Evolutionary conservation across 2,888 invertebrate genomes (phyloP).

Genomic region (Drosophila demipolita): DNA sequence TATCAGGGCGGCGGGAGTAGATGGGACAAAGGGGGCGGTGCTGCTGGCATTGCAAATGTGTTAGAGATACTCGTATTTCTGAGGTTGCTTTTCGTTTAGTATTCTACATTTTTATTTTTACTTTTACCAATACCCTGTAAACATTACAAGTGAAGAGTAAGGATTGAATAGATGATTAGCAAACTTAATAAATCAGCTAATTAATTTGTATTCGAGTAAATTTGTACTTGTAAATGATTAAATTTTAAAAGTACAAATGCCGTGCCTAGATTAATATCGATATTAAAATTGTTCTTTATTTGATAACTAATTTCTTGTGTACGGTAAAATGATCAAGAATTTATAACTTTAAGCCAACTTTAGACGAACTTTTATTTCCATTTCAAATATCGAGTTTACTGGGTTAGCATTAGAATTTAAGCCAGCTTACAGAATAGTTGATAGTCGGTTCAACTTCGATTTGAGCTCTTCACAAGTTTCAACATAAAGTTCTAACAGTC

Average conservation of each 20-base stretch:
- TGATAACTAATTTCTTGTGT: not conserved
- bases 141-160: not conserved
- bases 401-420: not conserved
- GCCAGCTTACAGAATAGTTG: not conserved
- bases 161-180: not conserved
- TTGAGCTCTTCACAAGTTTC: slow-evolving; percentile 22
- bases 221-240: not conserved
- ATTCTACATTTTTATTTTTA: slow-evolving; percentile 8
- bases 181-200: not conserved
- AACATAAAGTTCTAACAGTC: slow-evolving; percentile 22
- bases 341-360: not conserved
- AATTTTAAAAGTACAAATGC: too few species aligned
- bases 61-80: slow-evolving; percentile 50
- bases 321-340: not conserved
- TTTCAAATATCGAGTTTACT: not conserved
- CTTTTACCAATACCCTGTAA: not conserved
- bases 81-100: slow-evolving; percentile 24
- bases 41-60: slow-evolving; percentile 29
- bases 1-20: slow-evolving; percentile 42
- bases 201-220: not conserved
- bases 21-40: not conserved
- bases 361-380: not conserved
- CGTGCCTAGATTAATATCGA: too few species aligned
- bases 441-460: not conserved
- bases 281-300: too few species aligned